Evolutionary conservation across 92 coral and sea anemone species (phyloP).

Genomic region (Chrysogorgia sp.): DNA sequence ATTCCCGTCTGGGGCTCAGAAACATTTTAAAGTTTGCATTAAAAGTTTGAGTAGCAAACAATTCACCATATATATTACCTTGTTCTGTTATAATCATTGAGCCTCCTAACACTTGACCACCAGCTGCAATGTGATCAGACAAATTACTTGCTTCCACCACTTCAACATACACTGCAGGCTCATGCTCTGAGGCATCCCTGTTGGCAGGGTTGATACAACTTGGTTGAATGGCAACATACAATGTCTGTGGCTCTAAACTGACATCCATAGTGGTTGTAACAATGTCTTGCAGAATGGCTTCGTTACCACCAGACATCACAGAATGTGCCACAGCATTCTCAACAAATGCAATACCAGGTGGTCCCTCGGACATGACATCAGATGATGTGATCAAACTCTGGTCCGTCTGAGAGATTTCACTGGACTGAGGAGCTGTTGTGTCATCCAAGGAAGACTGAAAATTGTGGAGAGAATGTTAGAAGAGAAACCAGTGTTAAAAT

Average conservation of each 20-base stretch:
- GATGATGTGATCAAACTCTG: slow-evolving; percentile 23
- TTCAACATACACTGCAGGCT: slow-evolving; percentile 99
- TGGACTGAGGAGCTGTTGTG: slow-evolving; percentile 6
- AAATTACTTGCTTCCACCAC: slow-evolving; percentile 98
- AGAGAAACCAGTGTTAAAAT: not conserved
- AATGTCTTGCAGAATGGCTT: slow-evolving; percentile 12
- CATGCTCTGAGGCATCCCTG: slow-evolving; percentile 77
- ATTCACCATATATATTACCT: slow-evolving; percentile 71
- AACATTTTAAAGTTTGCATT: too few species aligned
- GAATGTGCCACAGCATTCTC: not conserved
- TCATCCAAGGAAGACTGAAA: not conserved
- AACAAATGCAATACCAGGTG: not conserved
- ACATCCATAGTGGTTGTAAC: slow-evolving; percentile 29
- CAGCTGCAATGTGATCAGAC: slow-evolving; percentile 78
- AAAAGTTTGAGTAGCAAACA: too few species aligned
- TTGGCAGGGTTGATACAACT: slow-evolving; percentile 67
- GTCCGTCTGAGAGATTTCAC: slow-evolving; percentile 22
- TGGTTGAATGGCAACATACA: slow-evolving; percentile 95
- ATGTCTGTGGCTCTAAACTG: slow-evolving; percentile 68
- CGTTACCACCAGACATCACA: not conserved
- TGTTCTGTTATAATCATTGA: slow-evolving; percentile 86
- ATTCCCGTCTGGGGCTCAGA: too few species aligned
- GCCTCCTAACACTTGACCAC: slow-evolving; percentile 84
- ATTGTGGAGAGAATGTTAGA: not conserved
- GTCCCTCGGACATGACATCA: not conserved